These are phyloP conservation scores for Orthosia gracilis DNA, from an alignment of 2,888 invertebrate species.

Conservation along the genomic window DNA sequence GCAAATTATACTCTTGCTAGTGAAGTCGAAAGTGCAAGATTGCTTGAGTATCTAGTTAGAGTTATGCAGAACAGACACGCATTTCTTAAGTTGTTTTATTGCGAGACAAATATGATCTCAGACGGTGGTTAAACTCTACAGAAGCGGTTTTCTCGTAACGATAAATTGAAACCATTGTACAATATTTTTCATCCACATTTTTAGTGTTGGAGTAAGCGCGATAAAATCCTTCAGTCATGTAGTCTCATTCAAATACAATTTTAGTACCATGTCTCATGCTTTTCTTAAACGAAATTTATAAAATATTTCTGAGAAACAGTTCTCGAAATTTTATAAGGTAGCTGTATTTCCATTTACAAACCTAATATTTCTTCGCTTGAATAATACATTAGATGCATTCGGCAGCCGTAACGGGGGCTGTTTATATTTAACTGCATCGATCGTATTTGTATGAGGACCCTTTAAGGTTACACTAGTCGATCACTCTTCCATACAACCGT, in stretches of 20 bases:
- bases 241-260: constrained; percentile 13
- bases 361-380: neutral
- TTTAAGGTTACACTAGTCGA: neutral
- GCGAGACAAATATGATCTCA: constrained; percentile 14
- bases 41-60: neutral
- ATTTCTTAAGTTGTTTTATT: constrained; percentile 22
- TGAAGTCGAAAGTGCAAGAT: constrained; percentile 9
- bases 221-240: constrained; percentile 1
- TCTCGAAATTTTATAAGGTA: neutral
- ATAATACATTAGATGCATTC: constrained; percentile 1
- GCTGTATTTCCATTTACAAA: neutral
- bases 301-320: neutral
- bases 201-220: neutral
- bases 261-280: neutral
- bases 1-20: constrained; percentile 14
- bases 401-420: too few relatives aligned
- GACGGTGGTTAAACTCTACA: neutral
- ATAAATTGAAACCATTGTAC: neutral
- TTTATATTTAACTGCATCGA: constrained; percentile 22
- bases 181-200: constrained; percentile 1
- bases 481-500: too few relatives aligned
- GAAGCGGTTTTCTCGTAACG: neutral
- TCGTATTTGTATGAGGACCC: constrained; percentile 4
- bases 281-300: neutral
- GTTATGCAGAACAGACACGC: neutral